These are phyloP conservation scores for Pygocentrus nattereri DNA, from an alignment of 2,797 vertebrate species.

Conservation along the genomic window DNA sequence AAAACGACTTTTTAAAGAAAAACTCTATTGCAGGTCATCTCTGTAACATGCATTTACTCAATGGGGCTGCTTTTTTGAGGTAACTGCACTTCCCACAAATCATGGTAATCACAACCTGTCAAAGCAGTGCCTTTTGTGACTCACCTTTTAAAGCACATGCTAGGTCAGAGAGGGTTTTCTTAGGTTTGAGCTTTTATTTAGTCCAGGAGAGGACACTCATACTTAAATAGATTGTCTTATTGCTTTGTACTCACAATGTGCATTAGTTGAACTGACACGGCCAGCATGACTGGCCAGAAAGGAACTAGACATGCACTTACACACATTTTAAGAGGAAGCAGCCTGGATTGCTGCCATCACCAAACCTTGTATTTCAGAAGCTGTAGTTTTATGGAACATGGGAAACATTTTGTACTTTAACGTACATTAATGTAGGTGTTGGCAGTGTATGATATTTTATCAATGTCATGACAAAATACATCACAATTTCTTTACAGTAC, in stretches of 20 bases:
- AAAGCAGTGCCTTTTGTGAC: slow-evolving; percentile 50
- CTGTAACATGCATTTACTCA: slow-evolving; percentile 33
- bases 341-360: no score
- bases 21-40: slow-evolving; percentile 14
- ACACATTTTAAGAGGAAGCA: no score
- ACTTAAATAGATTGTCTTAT: slow-evolving; percentile 11
- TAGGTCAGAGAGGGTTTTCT: slow-evolving; percentile 33
- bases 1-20: slow-evolving; percentile 21
- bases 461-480: no score
- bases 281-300: not conserved
- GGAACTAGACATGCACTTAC: no score
- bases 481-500: no score
- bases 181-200: slow-evolving; percentile 46
- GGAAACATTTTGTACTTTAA: no score
- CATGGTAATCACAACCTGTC: slow-evolving; percentile 53
- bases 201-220: not conserved
- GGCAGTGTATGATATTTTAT: no score
- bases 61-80: slow-evolving; percentile 17
- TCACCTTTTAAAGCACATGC: slow-evolving; percentile 48
- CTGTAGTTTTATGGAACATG: no score
- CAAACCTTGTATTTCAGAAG: not conserved
- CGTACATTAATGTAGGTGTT: no score
- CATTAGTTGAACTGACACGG: not conserved
- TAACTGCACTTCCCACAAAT: slow-evolving; percentile 41
- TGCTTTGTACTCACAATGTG: slow-evolving; percentile 6